Evolutionary conservation across 1,140 invertebrate species (phyloP).

Genomic region (Zaprionus kolodkinae): DNA sequence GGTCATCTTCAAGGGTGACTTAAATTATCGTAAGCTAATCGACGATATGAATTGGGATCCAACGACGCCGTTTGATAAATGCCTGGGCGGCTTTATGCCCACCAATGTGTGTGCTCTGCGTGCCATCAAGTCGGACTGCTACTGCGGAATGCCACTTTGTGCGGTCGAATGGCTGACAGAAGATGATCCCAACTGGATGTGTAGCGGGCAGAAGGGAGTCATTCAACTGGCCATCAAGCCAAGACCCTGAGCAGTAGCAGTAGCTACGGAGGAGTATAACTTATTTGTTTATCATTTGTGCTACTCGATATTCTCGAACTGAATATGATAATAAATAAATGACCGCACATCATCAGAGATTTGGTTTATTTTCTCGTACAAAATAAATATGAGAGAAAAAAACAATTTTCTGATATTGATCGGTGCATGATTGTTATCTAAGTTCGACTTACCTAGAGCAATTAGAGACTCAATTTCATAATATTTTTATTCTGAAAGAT

Average conservation of each 20-base stretch:
- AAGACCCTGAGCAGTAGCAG: conserved; percentile 27
- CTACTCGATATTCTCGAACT: neutral
- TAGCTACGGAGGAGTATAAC: neutral
- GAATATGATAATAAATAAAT: neutral
- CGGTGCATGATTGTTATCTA: neutral
- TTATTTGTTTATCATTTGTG: too few species aligned
- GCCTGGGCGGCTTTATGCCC: conserved; percentile 92
- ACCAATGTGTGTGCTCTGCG: conserved; percentile 91
- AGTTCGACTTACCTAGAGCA: neutral
- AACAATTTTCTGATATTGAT: neutral
- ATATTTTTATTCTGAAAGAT: neutral
- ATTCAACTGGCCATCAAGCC: conserved; percentile 67
- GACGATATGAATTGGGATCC: conserved; percentile 94
- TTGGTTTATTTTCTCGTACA: neutral
- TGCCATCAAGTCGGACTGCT: conserved; percentile 95
- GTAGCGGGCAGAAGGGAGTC: conserved; percentile 92
- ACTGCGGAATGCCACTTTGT: conserved; percentile 90
- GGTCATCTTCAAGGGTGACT: conserved; percentile 97
- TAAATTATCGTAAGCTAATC: conserved; percentile 97
- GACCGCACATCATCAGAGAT: neutral
- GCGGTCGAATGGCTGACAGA: conserved; percentile 86
- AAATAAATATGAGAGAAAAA: neutral
- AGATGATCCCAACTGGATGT: conserved; percentile 90
- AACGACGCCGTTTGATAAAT: conserved; percentile 88
- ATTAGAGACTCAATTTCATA: neutral